Percentiles rank a stretch among this genome's conserved stretches.
Conservation (phyloP, 1,140 invertebrate genomes). For the Listronotus oregonensis region DNA sequence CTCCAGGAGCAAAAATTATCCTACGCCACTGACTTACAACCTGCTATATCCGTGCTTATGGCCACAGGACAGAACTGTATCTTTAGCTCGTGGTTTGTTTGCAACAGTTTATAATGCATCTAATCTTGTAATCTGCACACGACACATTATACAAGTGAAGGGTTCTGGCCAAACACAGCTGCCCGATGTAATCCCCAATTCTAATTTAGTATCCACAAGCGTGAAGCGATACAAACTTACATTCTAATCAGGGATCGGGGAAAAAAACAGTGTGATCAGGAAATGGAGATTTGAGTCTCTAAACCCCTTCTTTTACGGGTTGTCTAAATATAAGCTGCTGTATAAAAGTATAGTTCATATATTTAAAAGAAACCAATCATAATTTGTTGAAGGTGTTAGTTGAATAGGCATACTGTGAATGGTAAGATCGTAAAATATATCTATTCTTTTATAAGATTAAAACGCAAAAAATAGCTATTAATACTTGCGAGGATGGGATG, state of each 20-base stretch:
- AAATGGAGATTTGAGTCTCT: no score
- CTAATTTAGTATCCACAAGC: constrained; percentile 17
- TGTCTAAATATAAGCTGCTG: no score
- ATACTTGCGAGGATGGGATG: no score
- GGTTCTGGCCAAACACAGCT: constrained; percentile 26
- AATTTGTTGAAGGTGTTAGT: no score
- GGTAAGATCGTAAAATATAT: no score
- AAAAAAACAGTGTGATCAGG: background rate
- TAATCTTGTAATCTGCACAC: constrained; percentile 33
- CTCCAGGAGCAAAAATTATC: no score
- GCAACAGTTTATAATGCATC: constrained; percentile 26
- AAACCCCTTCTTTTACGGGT: no score
- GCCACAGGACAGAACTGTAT: constrained; percentile 3
- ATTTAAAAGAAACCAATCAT: no score
- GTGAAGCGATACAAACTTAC: background rate
- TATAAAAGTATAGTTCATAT: no score
- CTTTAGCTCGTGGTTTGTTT: constrained; percentile 22
- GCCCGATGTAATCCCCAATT: constrained; percentile 13
- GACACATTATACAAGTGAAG: constrained; percentile 21
- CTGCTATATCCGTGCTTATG: background rate
- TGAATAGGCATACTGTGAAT: no score
- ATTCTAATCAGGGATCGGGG: constrained; percentile 17
- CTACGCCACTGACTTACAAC: constrained; percentile 5
- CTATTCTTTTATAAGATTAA: no score
- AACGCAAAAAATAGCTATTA: no score